A percentile compares a stretch with the other conserved stretches of the same genome.
These are phyloP conservation scores for Ophion costatus DNA, from an alignment of 2,888 invertebrate genomes.

Conservation along the genomic window DNA sequence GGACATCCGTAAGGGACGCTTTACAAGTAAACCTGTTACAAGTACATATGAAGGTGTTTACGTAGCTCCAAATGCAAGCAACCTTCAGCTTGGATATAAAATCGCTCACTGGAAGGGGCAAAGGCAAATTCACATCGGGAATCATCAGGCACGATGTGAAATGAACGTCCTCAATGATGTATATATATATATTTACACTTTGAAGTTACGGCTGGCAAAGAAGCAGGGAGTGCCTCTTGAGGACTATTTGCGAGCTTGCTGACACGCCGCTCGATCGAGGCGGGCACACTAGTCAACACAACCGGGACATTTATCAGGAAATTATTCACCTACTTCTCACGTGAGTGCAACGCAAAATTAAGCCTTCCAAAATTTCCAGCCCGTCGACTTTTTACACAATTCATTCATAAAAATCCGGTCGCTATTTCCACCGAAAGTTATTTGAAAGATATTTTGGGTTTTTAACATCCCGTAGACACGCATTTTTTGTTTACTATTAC, in stretches of 20 bases:
- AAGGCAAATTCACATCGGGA: conserved; percentile 46
- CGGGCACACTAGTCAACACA: conserved; percentile 82
- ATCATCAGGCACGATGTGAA: conserved; percentile 32
- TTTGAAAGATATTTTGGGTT: no score
- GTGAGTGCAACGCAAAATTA: conserved; percentile 84
- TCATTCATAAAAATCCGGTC: background rate
- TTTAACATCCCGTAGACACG: no score
- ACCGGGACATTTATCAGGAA: conserved; percentile 88
- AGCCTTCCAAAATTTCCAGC: background rate
- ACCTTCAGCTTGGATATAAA: conserved; percentile 9
- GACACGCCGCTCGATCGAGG: conserved; percentile 84
- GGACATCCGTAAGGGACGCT: background rate
- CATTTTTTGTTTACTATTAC: no score
- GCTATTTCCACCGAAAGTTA: background rate
- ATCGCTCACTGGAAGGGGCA: conserved; percentile 9
- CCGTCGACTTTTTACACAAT: background rate
- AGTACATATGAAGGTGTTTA: conserved; percentile 11
- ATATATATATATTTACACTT: conserved; percentile 65
- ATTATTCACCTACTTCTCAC: conserved; percentile 88
- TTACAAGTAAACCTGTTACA: conserved; percentile 3
- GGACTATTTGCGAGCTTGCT: conserved; percentile 88
- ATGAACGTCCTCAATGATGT: conserved; percentile 7
- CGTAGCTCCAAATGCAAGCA: conserved; percentile 1
- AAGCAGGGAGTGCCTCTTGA: conserved; percentile 87
- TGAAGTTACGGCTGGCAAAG: conserved; percentile 85